Evolutionary conservation across 2,797 vertebrate genomes (phyloP).

Genomic region (Uromys caudimaculatus): DNA sequence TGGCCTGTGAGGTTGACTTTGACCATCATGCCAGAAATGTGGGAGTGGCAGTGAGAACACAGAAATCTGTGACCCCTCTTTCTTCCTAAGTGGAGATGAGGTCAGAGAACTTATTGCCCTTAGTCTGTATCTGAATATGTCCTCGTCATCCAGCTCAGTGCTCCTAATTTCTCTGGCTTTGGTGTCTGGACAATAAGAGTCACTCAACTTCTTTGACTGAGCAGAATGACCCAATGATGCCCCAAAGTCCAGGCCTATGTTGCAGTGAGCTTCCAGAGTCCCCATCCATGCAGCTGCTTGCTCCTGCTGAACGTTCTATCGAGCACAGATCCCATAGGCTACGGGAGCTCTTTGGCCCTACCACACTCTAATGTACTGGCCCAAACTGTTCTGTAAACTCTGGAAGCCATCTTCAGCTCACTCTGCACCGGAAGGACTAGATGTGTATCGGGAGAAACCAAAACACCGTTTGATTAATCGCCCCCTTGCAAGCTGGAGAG

Average conservation of each 20-base stretch:
- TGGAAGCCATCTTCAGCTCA: conserved; percentile 90
- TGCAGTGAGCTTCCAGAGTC: neutral
- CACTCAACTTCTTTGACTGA: neutral
- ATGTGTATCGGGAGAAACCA: conserved; percentile 94
- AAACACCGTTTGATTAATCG: conserved; percentile 97
- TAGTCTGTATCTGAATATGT: neutral
- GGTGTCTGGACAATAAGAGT: neutral
- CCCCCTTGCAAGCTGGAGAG: conserved; percentile 92
- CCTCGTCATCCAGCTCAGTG: neutral
- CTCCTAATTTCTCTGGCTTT: neutral
- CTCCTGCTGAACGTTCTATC: conserved; percentile 11
- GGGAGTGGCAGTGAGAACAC: neutral
- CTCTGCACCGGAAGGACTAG: conserved; percentile 93
- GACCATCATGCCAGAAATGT: neutral
- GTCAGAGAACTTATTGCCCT: neutral
- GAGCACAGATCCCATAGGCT: neutral
- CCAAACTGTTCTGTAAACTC: conserved; percentile 92
- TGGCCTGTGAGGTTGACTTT: neutral
- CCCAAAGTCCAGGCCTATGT: neutral
- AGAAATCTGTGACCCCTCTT: neutral
- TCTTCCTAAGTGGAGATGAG: neutral
- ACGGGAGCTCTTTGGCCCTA: conserved; percentile 61
- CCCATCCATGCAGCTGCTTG: conserved; percentile 1
- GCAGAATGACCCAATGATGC: neutral
- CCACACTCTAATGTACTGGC: conserved; percentile 91